Base-by-base conservation (phyloP, 2,797 vertebrate species). In the Prunella strophiata region DNA sequence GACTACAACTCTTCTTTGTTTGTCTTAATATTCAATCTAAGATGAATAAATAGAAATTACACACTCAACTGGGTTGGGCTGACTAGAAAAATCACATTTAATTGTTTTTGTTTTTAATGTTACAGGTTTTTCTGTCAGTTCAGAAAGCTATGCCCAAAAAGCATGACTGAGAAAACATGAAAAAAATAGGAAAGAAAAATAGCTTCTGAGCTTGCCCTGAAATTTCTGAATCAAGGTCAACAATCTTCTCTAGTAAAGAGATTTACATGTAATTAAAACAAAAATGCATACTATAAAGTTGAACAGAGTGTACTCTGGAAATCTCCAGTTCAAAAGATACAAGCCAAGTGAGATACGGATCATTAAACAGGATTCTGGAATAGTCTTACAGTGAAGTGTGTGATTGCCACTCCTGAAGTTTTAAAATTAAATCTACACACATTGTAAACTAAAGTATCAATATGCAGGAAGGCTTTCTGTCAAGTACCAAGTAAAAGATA, bases 161-260 rank as follows among this genome's bases (percentile, higher is more conserved):
- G 34, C 36, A 61, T 16, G 17, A 61, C 25, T 67, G 20, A 92
- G 43, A 22, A 93, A 84, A 84, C 19, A 62, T 5, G 13, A 86
- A 87, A 61, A 70, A 73, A 43, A 7, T 19, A 58, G 15, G 16
- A 58, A 76, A 84, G 27, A 76, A 84, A 82, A 2, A 0, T 4
- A 59, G 67, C 57, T 40, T 71, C 58, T 72, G 38, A 82, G 30
- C 26, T 89, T 92, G 22, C 26, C 40, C 34, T 58, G 70, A 80
- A 85, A 82, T 84, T 83, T 85, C 73, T 88, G 48, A 94, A 78
- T 76, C 62, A 66, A 81, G 25, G 25, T 75, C 66, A 93, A 66
- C 13, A 70, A 36, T 62, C 47, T 75, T 85, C 32, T 63, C 48
- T 45, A 20, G 34, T 57, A 83, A 63, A 80, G 22, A 42, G 7